Conservation (phyloP, 2,888 invertebrate genomes). For the Sesia apiformis region DNA sequence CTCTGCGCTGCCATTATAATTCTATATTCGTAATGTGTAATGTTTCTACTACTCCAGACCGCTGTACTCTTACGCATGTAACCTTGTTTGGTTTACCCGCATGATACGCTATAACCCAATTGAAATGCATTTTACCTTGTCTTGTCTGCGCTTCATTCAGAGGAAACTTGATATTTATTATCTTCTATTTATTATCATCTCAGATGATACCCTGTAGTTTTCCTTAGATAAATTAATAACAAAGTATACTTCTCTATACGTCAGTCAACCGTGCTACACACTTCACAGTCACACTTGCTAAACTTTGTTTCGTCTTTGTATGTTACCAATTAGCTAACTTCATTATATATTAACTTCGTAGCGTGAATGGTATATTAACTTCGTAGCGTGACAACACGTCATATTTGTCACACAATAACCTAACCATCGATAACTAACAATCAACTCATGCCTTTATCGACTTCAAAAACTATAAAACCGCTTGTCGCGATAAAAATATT, state of each 20-base stretch:
- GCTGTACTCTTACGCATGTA: slow-evolving; percentile 16
- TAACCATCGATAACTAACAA: slow-evolving; percentile 9
- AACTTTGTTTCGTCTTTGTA: too few species aligned
- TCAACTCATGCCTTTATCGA: slow-evolving; percentile 11
- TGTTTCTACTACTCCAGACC: slow-evolving; percentile 30
- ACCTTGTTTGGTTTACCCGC: slow-evolving; percentile 52
- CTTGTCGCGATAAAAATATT: slow-evolving; percentile 22
- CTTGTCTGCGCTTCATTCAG: slow-evolving; percentile 8
- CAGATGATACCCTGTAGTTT: too few species aligned
- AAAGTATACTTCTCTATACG: too few species aligned
- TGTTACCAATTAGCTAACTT: too few species aligned
- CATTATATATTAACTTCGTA: too few species aligned
- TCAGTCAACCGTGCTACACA: too few species aligned
- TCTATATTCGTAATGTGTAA: slow-evolving; percentile 32
- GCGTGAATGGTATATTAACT: too few species aligned
- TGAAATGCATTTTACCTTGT: background rate
- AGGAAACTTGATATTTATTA: slow-evolving; percentile 16
- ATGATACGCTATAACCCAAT: slow-evolving; percentile 19
- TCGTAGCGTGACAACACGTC: slow-evolving; percentile 37
- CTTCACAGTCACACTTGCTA: too few species aligned
- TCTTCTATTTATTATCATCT: too few species aligned
- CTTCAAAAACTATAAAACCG: slow-evolving; percentile 19
- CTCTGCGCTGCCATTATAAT: slow-evolving; percentile 38
- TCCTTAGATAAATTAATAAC: too few species aligned
- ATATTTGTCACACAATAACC: slow-evolving; percentile 23